Base-by-base conservation (phyloP, 30 jellyfish, hydroid and myxozoan genomes). In the Euphysa ruthae region DNA sequence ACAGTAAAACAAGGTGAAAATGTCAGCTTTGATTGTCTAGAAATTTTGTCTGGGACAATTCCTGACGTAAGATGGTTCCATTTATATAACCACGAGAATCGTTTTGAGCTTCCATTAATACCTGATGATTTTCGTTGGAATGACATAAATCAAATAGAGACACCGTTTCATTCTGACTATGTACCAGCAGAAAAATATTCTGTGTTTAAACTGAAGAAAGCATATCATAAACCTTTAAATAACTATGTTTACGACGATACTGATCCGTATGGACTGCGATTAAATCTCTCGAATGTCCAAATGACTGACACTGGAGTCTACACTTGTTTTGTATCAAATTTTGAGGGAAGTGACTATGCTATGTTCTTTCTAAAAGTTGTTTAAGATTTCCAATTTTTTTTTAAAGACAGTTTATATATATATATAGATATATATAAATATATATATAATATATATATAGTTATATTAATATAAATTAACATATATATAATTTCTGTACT, bases 51-150 rank as follows among this genome's bases (percentile, higher is more conserved):
- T 16, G 77, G 70, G 25, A 77, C 92, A 4, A 66, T 85, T 7
- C 96, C 96, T 0, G 81, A 58, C 64, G 96, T 85, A n/a, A 61
- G 81, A 1, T 85, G 96, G 96, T 68, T 68, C 32, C 80, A 68
- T 68, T 32, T 68, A 15, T 68, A 21, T 24, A 68, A 68, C 57
- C 14, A 15, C 19, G 18, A 44, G 10, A 46, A 68, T 35, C 14
- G 74, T 7, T 23, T 26, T 8, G 30, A 21, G 5, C 50, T 68
- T 16, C 80, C 80, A n/a, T 27, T 19, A 6, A 42, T 68, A 18
- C 80, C 80, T 12, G 27, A 49, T 20, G 30, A 43, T 8, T 30
- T 68, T 29, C 49, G 32, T 13, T 68, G 80, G 80, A 34, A 43
- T 6, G 50, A 50, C 54, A 22, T 68, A n/a, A 63, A 63, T 32